Percentiles rank a stretch among this genome's conserved stretches.
phyloP scores from a whole-genome alignment of 1,140 invertebrate genomes.

The Drosophila novamexicana region DNA sequence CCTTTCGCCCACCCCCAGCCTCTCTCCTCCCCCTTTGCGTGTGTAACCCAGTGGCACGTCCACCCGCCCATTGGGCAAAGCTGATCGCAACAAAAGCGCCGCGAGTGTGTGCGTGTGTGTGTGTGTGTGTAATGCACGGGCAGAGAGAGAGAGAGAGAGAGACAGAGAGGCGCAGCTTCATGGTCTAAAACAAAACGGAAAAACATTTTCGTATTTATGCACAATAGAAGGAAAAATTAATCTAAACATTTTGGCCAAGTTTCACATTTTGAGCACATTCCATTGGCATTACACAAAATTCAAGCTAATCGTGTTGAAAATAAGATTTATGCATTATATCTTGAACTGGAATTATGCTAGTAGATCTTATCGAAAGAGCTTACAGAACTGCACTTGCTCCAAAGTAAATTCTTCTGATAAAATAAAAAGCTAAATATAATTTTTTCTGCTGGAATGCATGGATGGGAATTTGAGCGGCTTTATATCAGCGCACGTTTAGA shows the following conservation, averaged over 20 bases:
- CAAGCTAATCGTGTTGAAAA: neutral
- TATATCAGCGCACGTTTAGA: no score
- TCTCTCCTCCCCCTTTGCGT: neutral
- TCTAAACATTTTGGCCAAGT: slow-evolving; percentile 47
- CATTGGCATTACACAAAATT: slow-evolving; percentile 44
- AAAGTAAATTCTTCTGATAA: no score
- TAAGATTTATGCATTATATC: no score
- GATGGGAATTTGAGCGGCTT: no score
- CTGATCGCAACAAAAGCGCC: slow-evolving; percentile 71
- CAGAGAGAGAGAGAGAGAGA: slow-evolving; percentile 5
- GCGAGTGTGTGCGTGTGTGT: slow-evolving; percentile 46
- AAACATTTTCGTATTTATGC: slow-evolving; percentile 10
- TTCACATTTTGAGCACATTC: slow-evolving; percentile 44
- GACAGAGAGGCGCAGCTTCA: slow-evolving; percentile 66
- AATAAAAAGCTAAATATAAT: no score
- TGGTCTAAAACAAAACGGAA: slow-evolving; percentile 22
- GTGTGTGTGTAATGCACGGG: neutral
- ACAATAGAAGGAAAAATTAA: slow-evolving; percentile 28
- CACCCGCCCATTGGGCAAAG: slow-evolving; percentile 62
- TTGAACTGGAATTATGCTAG: no score
- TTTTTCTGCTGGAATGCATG: no score
- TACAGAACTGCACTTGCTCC: no score
- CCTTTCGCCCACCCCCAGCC: neutral
- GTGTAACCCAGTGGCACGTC: neutral
- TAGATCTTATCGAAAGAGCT: no score